Evolutionary conservation across 92 coral and sea anemone species (phyloP), one percentile per base, ranked within the genome.

Genomic region (Palythoa grandiflora): DNA sequence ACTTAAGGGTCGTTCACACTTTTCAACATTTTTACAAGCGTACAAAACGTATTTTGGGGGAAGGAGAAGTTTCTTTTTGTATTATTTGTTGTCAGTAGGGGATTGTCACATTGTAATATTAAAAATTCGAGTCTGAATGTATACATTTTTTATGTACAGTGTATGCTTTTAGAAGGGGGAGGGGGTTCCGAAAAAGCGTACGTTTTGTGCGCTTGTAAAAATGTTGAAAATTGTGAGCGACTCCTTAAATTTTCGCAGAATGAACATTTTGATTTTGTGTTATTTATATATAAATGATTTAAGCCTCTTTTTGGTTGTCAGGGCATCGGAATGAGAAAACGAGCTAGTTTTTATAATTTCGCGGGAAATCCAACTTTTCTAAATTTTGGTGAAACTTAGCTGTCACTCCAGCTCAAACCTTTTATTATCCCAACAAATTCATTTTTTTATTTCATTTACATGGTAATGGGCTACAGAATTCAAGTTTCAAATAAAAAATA

Each of bases 271-370:
- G 13, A 38, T 38, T 72, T 40, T 72, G 53, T 72, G 53, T 40
- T 73, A 73, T 44, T 73, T 1, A 44, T 44, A 40, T 40, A 2
- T 19, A 73, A 73, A 73, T 73, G 57, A 40, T 73, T 73, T 44
- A 14, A 44, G 39, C 9, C 78, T 73, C 57, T 15, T 73, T 73
- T 20, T 44, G 78, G 17, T 73, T 70, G 75, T 70, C 36, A 40
- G 57, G 78, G 78, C 55, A 73, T 73, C 78, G 16, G 75, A 70
- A 70, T 70, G 75, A 70, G 36, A 73, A 73, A 10, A 16, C 78
- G 36, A 73, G 13, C 55, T 73, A 40, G 78, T 73, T 73, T 73
- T 73, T 9, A 44, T 9, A 1, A 40, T 73, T 73, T 73, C 9
- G 78, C 55, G 57, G 78, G 78, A 73, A 73, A 44, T 73, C 35